Evolutionary conservation across 2,113 vertebrate genomes (phyloP).

Genomic region (Callorhinus ursinus): DNA sequence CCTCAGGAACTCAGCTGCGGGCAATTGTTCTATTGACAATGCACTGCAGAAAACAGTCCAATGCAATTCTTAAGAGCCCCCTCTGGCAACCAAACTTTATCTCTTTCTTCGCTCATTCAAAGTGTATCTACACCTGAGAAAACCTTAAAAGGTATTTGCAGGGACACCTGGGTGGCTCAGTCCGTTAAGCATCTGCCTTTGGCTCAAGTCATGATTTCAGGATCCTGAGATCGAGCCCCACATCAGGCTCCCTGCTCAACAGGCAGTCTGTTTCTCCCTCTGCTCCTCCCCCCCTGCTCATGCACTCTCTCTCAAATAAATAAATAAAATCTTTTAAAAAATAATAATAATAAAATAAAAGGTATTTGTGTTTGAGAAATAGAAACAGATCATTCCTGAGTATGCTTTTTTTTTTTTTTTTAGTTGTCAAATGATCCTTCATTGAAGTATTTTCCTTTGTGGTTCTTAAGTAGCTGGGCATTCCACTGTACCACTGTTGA

Average conservation of each 20-base stretch:
- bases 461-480: background rate
- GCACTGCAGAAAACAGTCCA: background rate
- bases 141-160: background rate
- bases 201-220: background rate
- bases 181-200: background rate
- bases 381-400: background rate
- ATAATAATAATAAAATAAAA: background rate
- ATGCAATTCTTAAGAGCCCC: background rate
- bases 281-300: background rate
- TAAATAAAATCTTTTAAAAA: background rate
- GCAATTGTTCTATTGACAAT: background rate
- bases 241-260: background rate
- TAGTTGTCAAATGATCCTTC: background rate
- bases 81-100: background rate
- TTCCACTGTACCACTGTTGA: background rate
- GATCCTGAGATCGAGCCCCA: background rate
- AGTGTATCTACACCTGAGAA: background rate
- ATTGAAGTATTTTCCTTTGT: background rate
- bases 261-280: background rate
- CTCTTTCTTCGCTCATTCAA: background rate
- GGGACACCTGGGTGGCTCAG: background rate
- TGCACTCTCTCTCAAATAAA: background rate
- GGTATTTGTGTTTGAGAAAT: background rate
- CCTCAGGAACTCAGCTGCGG: background rate
- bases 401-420: background rate